Evolutionary conservation across 2,113 vertebrate species (phyloP).

Genomic region (Hippocampus comes): DNA sequence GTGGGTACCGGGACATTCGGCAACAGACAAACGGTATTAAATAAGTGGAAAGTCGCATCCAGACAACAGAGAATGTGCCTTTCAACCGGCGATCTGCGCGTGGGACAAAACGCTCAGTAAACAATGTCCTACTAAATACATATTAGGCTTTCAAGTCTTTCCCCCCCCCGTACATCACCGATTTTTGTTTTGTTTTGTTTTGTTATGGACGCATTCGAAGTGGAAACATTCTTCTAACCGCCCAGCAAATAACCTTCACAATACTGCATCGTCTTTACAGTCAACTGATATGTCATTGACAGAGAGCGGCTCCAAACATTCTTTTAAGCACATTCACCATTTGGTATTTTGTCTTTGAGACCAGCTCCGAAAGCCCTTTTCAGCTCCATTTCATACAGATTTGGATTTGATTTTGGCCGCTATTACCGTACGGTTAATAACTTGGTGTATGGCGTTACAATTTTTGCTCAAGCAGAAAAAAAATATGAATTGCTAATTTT

Average conservation of each 20-base stretch:
- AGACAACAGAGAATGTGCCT: not conserved
- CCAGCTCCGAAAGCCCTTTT: not conserved
- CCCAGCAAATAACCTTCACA: conserved; percentile 8
- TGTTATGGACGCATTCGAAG: not conserved
- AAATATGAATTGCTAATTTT: too few relatives aligned
- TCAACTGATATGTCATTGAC: conserved; percentile 24
- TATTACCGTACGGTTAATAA: not conserved
- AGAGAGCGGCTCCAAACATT: conserved; percentile 11
- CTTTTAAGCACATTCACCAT: conserved; percentile 24
- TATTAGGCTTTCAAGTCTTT: conserved; percentile 1
- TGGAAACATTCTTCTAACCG: not conserved
- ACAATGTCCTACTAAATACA: not conserved
- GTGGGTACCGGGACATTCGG: conserved; percentile 7
- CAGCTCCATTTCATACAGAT: too few relatives aligned
- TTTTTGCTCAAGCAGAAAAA: too few relatives aligned
- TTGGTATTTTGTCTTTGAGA: conserved; percentile 6
- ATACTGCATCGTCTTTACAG: conserved; percentile 10
- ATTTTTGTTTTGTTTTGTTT: not conserved
- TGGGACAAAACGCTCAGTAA: not conserved
- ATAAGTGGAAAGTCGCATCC: conserved; percentile 1
- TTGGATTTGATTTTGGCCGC: not conserved
- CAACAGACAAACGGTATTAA: not conserved
- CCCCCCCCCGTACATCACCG: not conserved
- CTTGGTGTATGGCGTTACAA: not conserved
- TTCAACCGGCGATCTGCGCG: not conserved